These are phyloP conservation scores for Villa cingulata DNA, from an alignment of 2,888 invertebrate species.

Conservation along the genomic window DNA sequence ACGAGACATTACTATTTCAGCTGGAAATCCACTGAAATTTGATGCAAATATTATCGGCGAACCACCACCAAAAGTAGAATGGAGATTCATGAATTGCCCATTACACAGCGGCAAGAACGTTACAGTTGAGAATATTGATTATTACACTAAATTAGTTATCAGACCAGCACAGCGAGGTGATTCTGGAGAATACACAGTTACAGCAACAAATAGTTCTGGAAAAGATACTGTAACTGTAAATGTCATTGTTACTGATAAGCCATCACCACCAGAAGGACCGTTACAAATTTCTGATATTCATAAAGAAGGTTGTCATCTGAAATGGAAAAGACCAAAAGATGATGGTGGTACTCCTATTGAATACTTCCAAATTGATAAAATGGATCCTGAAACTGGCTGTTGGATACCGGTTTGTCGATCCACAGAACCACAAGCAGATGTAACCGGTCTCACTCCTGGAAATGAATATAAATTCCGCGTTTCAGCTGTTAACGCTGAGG, in stretches of 20 bases:
- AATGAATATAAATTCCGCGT: conserved; percentile 95
- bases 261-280: conserved; percentile 78
- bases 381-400: conserved; percentile 77
- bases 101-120: conserved; percentile 56
- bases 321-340: conserved; percentile 91
- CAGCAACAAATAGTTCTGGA: conserved; percentile 76
- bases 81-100: conserved; percentile 76
- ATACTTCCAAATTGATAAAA: conserved; percentile 90
- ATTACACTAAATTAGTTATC: conserved; percentile 74
- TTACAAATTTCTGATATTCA: conserved; percentile 76
- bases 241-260: conserved; percentile 77
- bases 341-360: conserved; percentile 92
- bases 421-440: conserved; percentile 66
- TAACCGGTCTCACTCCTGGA: conserved; percentile 73
- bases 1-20: conserved; percentile 78
- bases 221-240: conserved; percentile 70
- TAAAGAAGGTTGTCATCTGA: conserved; percentile 84
- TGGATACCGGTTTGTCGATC: conserved; percentile 81
- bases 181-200: conserved; percentile 75
- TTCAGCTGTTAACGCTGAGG: conserved; percentile 88
- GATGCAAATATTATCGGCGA: conserved; percentile 90
- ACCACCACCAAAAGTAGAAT: conserved; percentile 85
- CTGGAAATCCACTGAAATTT: conserved; percentile 84
- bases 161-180: conserved; percentile 69
- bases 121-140: conserved; percentile 70